Percentiles rank a stretch among this genome's conserved stretches.
Evolutionary conservation across 2,113 vertebrate species (phyloP).

Genomic region (Nycticebus coucang): DNA sequence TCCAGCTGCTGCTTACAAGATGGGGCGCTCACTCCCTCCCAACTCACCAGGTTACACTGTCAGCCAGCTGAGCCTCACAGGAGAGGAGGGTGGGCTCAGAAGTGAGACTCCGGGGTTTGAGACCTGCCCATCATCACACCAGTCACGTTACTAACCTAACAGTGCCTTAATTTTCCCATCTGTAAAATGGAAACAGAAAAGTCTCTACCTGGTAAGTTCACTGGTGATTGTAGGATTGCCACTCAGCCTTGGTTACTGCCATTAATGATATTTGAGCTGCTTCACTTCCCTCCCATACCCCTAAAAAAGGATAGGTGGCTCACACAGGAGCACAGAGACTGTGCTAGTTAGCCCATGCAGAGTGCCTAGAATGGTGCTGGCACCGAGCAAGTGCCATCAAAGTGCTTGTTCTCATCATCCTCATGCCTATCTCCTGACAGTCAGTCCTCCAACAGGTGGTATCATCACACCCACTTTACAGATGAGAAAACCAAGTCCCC

Average conservation of each 20-base stretch:
- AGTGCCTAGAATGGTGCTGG: not conserved
- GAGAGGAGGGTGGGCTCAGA: not conserved
- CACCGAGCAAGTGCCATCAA: fast-evolving
- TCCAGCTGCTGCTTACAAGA: not conserved
- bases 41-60: fast-evolving
- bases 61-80: not conserved
- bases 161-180: not conserved
- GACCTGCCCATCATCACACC: not conserved
- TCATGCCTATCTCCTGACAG: not conserved
- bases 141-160: too few relatives aligned
- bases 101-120: not conserved
- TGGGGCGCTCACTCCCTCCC: not conserved
- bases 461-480: not conserved
- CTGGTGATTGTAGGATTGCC: fast-evolving
- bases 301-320: fast-evolving
- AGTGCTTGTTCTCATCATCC: not conserved
- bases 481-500: not conserved
- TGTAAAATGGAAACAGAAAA: not conserved
- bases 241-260: not conserved
- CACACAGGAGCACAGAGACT: not conserved
- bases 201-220: not conserved
- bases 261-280: not conserved
- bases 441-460: not conserved
- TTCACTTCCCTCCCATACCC: not conserved
- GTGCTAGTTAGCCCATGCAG: fast-evolving